These are phyloP conservation scores for Eristalis pertinax DNA, from an alignment of 2,888 invertebrate genomes.

Conservation along the genomic window DNA sequence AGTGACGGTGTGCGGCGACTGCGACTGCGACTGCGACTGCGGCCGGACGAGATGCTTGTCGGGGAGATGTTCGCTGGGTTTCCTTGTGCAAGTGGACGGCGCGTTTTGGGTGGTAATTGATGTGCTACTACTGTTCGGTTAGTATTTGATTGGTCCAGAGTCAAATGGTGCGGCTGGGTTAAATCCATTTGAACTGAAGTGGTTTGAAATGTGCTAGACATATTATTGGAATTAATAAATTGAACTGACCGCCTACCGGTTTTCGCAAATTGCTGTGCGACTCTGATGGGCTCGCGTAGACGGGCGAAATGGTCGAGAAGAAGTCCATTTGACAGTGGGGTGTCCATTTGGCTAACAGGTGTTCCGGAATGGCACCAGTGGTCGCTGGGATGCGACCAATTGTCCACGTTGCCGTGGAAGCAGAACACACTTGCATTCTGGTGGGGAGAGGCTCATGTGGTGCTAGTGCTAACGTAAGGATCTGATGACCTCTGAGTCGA, in stretches of 20 bases:
- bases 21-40: neutral
- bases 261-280: neutral
- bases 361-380: neutral
- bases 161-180: constrained; percentile 12
- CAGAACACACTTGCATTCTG: neutral
- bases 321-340: neutral
- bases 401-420: neutral
- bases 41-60: constrained; percentile 1
- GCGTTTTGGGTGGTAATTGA: constrained; percentile 66
- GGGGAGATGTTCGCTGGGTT: constrained; percentile 36
- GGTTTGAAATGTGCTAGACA: constrained; percentile 26
- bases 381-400: neutral
- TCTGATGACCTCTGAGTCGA: neutral
- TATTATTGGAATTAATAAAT: constrained; percentile 3
- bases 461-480: neutral
- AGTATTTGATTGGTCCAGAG: constrained; percentile 27
- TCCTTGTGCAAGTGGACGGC: constrained; percentile 46
- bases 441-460: neutral
- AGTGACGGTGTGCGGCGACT: neutral
- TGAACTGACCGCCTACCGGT: neutral
- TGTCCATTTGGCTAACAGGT: neutral
- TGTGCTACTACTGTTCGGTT: constrained; percentile 48
- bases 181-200: constrained; percentile 33
- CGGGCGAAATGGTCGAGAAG: neutral
- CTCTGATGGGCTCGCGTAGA: neutral